These are phyloP conservation scores for Telmatochromis brachygnathus DNA, from an alignment of 2,113 vertebrate species.

Conservation along the genomic window DNA sequence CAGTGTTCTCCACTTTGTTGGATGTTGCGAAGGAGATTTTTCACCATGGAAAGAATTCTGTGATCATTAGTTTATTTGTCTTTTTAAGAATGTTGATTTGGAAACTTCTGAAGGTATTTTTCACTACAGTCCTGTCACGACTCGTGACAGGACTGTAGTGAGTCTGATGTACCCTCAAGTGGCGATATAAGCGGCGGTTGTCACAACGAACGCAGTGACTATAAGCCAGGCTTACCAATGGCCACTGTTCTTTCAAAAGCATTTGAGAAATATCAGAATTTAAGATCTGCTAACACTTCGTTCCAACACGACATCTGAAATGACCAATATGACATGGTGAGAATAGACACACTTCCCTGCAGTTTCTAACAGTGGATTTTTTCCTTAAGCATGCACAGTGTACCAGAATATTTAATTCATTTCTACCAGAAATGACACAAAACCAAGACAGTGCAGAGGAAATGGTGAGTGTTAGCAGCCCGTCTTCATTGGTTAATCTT, in stretches of 20 bases:
- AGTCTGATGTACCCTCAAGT: neutral
- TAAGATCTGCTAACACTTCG: neutral
- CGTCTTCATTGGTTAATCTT: conserved; percentile 23
- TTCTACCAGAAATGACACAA: neutral
- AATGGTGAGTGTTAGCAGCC: conserved; percentile 13
- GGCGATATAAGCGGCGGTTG: rapidly evolving
- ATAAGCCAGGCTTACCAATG: neutral
- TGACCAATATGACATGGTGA: neutral
- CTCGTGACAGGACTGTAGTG: rapidly evolving
- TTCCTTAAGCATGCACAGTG: conserved; percentile 35
- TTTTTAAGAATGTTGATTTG: neutral
- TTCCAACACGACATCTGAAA: neutral
- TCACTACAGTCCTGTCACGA: rapidly evolving
- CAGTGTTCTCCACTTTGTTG: neutral
- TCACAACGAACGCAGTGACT: neutral
- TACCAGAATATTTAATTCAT: conserved; percentile 3
- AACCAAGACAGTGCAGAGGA: neutral
- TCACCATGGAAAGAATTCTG: neutral
- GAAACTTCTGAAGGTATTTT: neutral
- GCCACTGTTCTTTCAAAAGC: neutral
- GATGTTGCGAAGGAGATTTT: rapidly evolving
- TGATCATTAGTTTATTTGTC: neutral
- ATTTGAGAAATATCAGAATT: neutral
- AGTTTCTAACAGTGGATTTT: conserved; percentile 3
- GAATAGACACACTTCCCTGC: neutral